Base-by-base conservation (phyloP, 1,140 invertebrate genomes). In the Euschistus heros region DNA sequence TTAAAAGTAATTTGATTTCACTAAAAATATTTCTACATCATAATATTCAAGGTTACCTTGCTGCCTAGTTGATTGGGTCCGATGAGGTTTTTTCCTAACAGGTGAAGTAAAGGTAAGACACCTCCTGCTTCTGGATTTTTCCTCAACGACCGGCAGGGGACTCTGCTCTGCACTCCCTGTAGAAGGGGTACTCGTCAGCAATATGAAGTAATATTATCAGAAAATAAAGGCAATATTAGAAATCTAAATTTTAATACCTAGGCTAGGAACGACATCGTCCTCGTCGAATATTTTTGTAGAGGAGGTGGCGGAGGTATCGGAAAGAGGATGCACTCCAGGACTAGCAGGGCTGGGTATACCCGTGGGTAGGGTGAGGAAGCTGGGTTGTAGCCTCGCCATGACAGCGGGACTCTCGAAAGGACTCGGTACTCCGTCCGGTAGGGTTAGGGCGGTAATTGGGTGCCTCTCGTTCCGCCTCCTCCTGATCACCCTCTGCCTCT, bases 401-500 rank as follows among this genome's bases (percentile, higher is more conserved):
- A 62, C 50, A 0, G 60, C 64, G 0, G 67, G 62, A 26, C 54
- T 64, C 46, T 66, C 65, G 24, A 67, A 69, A 2, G 69, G 69
- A 47, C 70, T 71, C 0, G 70, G 70, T 1, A 71, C 57, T 24
- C 70, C 70, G 24, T 67, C 64, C 4, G 70, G 69, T 10, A 71
- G 46, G 10, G 70, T 71, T 0, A 71, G 65, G 30, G 66, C 64
- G 3, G 69, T 68, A 62, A 68, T 68, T 17, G 55, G 63, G 54
- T 66, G 67, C 33, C 62, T 55, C 59, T 52, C 63, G 3, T 24
- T 57, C 65, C n/a, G 18, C 57, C 63, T 17, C 33, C 60, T 17
- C 27, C 62, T 30, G 50, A 44, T 73, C 2, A 72, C 70, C 50
- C 78, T 76, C n/a, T 76, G 77, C 17, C 78, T 69, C 68, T 75